Base-by-base conservation (phyloP, 2,888 invertebrate species). In the Lycophotia porphyrea region DNA sequence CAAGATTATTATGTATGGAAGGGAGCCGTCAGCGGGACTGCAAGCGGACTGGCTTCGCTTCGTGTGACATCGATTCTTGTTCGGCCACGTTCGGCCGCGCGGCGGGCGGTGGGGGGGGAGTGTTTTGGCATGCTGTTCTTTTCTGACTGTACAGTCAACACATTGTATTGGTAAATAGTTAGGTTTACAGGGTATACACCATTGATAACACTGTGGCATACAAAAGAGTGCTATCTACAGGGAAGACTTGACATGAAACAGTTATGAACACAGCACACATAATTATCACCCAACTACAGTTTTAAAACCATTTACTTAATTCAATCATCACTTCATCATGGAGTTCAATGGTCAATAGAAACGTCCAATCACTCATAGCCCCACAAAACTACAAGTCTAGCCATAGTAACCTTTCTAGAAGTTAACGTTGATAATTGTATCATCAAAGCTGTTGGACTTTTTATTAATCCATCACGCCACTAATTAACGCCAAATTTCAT, bases 1-100 rank as follows among this genome's bases (percentile, higher is more conserved):
- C 93, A 91, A 89, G 89, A 88, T 89, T 89, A 71, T 86, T 74
- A 81, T 80, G 78, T 81, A 88, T 92, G 86, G 92, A 88, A 91
- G 93, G 91, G 91, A 91, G 88, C 78, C 84, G 81, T 76, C 82
- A 81, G 76, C 87, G 89, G 82, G 88, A 88, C 88, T 87, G 87
- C 87, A 85, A 85, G 88, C 87, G 80, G 74, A 88, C 89, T 87
- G 84, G 84, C 91, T 92, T 95, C 95, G 84, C 91, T 92, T 95
- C 95, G 95, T 90, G 88, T 93, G 93, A 92, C 95, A 96, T 96
- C 96, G 96, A 95, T 95, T 95, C 89, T 82, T 74, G 91, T 87
- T 96, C 96, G 96, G 93, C 74, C 77, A 82, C 67, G 82, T 90
- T 94, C 95, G 95, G 89, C 87, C 82, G 80, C 65, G 70, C 81